phyloP scores from a whole-genome alignment of 2,113 vertebrate species.

The Zosterops borbonicus region DNA sequence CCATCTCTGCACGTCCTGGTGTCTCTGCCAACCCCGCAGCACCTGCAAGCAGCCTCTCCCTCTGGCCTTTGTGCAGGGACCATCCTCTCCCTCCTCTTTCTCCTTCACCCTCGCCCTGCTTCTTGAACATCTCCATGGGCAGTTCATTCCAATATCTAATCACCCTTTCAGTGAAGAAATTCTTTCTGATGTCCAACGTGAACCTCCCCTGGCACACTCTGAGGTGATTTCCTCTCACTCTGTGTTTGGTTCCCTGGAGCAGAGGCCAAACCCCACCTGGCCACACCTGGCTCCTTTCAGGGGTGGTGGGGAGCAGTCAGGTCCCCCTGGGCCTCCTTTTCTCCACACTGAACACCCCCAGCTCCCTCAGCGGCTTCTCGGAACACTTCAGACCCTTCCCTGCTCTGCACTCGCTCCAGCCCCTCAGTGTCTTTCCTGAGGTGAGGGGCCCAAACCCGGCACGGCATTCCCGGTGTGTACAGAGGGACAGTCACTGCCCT shows the following conservation, averaged over 20 bases:
- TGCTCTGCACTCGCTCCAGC: neutral
- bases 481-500: no score
- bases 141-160: neutral
- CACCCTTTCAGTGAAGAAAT: neutral
- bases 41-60: neutral
- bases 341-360: neutral
- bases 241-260: no score
- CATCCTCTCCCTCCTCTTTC: neutral
- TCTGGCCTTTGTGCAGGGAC: neutral
- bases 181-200: neutral
- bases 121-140: neutral
- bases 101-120: neutral
- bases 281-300: neutral
- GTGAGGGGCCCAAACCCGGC: neutral
- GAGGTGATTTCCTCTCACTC: neutral
- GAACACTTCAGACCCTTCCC: neutral
- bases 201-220: accelerated
- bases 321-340: neutral
- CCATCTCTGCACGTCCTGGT: accelerated
- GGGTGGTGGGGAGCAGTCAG: accelerated
- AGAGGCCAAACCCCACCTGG: neutral
- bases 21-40: neutral
- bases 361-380: neutral
- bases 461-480: accelerated
- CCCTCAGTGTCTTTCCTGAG: accelerated